These are phyloP conservation scores for Hipparchia sbordonii DNA, from an alignment of 2,888 invertebrate genomes.

Conservation along the genomic window DNA sequence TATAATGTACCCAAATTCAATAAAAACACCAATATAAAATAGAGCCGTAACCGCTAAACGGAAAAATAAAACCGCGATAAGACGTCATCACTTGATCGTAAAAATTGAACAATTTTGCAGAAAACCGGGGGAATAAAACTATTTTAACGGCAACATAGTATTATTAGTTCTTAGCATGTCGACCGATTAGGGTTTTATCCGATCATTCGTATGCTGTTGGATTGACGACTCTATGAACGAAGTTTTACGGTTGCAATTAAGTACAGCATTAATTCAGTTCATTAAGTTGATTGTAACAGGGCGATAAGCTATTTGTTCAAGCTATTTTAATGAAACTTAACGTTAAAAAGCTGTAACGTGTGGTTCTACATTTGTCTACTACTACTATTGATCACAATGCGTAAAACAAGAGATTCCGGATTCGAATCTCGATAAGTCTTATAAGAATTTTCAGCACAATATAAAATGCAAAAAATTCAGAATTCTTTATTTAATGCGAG, in stretches of 20 bases:
- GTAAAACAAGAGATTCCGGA: too few relatives aligned
- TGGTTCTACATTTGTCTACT: too few relatives aligned
- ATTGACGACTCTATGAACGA: neutral
- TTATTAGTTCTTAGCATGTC: slow-evolving; percentile 50
- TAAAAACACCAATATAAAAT: slow-evolving; percentile 12
- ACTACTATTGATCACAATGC: too few relatives aligned
- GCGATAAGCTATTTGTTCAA: neutral
- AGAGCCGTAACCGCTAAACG: slow-evolving; percentile 15
- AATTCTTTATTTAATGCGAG: too few relatives aligned
- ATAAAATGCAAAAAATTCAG: too few relatives aligned
- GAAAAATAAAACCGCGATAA: slow-evolving; percentile 25
- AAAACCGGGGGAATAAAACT: slow-evolving; percentile 47
- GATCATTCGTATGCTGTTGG: neutral
- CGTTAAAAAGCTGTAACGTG: too few relatives aligned
- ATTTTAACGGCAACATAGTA: slow-evolving; percentile 50
- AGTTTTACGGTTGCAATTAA: neutral
- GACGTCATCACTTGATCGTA: slow-evolving; percentile 33
- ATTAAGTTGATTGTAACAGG: neutral
- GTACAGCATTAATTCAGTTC: neutral
- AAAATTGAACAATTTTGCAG: slow-evolving; percentile 43
- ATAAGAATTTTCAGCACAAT: too few relatives aligned
- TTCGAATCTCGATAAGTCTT: too few relatives aligned
- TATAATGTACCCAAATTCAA: slow-evolving; percentile 6
- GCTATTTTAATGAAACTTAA: neutral
- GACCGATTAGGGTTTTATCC: slow-evolving; percentile 50